Conservation (phyloP, 2,888 invertebrate genomes). For the Spilarctia lutea region DNA sequence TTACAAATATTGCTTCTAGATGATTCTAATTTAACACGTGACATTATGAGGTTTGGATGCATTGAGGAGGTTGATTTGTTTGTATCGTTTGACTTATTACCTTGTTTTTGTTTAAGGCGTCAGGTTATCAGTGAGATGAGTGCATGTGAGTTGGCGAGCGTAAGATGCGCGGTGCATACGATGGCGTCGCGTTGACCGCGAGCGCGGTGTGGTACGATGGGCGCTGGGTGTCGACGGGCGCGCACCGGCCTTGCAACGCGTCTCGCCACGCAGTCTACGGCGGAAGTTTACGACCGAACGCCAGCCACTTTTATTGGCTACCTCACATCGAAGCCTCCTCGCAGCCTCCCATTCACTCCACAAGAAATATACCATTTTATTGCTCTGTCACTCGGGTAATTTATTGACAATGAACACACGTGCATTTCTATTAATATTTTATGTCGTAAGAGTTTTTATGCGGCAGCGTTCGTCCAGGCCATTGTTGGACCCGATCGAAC, state of each 20-base stretch:
- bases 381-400: slow-evolving; percentile 85
- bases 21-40: slow-evolving; percentile 53
- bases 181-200: slow-evolving; percentile 40
- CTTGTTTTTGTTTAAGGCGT: slow-evolving; percentile 37
- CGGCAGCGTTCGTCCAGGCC: slow-evolving; percentile 66
- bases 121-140: slow-evolving; percentile 25
- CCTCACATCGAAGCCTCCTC: slow-evolving; percentile 83
- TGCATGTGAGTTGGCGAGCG: slow-evolving; percentile 11
- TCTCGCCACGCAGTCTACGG: slow-evolving; percentile 86
- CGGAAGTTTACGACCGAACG: slow-evolving; percentile 81
- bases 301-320: slow-evolving; percentile 85
- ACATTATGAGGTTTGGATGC: slow-evolving; percentile 21
- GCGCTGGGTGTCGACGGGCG: slow-evolving; percentile 53
- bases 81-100: slow-evolving; percentile 19
- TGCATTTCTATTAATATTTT: slow-evolving; percentile 87
- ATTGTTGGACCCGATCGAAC: slow-evolving; percentile 72
- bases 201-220: slow-evolving; percentile 25
- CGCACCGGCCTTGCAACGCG: slow-evolving; percentile 63
- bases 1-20: slow-evolving; percentile 62
- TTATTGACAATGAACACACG: slow-evolving; percentile 86
- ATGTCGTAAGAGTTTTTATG: slow-evolving; percentile 82
- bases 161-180: slow-evolving; percentile 8
- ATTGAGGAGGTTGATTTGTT: slow-evolving; percentile 24
- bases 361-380: slow-evolving; percentile 86
- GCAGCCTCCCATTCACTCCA: slow-evolving; percentile 85